phyloP scores from a whole-genome alignment of 2,797 vertebrate genomes.

The Peromyscus melanophrys region DNA sequence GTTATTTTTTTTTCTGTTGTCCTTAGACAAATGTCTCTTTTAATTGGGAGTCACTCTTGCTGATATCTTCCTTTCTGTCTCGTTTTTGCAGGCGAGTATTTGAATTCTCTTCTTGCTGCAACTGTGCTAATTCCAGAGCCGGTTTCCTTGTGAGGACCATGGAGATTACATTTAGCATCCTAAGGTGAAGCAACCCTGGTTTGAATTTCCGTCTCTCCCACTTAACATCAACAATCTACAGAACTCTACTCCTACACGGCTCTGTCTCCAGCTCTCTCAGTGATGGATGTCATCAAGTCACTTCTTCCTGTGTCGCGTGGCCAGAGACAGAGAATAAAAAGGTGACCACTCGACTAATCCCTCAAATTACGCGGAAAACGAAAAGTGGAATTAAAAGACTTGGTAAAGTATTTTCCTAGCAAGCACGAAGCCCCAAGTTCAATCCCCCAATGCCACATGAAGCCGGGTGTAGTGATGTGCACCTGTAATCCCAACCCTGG shows the following conservation, averaged over 20 bases:
- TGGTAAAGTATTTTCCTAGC: not conserved
- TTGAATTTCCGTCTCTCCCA: constrained; percentile 12
- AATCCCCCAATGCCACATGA: not conserved
- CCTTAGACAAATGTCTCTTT: not conserved
- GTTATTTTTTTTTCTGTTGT: not conserved
- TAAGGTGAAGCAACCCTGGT: not conserved
- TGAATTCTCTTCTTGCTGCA: not conserved
- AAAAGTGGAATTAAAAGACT: not conserved
- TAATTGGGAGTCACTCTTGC: not conserved
- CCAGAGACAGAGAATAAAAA: not conserved
- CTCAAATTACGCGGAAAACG: not conserved
- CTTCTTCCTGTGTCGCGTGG: not conserved
- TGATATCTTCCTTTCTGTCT: constrained; percentile 6
- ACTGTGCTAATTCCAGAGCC: not conserved
- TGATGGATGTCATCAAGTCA: not conserved
- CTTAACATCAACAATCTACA: not conserved
- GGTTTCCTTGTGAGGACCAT: not conserved
- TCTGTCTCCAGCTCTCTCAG: not conserved
- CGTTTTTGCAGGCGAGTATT: not conserved
- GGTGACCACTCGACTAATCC: not conserved
- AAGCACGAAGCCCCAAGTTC: not conserved
- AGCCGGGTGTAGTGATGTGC: not conserved
- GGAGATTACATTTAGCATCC: not conserved
- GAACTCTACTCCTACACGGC: not conserved
- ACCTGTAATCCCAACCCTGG: not conserved